Base-by-base conservation (phyloP, 2,888 invertebrate genomes). In the Arge pagana region DNA sequence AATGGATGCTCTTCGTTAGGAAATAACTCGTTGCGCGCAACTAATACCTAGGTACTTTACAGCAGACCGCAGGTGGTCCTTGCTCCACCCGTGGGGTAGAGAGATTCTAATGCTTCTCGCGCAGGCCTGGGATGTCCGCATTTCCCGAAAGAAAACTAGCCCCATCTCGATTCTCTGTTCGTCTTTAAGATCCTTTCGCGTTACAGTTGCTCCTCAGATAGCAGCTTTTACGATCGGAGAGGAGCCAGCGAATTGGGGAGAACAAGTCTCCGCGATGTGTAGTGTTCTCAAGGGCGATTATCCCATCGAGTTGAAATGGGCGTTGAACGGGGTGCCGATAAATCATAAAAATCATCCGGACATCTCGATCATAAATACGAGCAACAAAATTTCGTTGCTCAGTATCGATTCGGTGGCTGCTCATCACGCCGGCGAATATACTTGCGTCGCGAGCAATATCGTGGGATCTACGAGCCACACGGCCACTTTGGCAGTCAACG, bases 281-380 rank as follows among this genome's bases (percentile, higher is more conserved):
- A 85, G 86, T 50, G 82, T 88, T 43, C 83, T 84, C 65, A 89
- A 89, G 72, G 90, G 93, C 49, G 93, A 93, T 74, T 82, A 85
- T 59, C 93, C 92, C 1, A 80, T 93, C 48, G 84, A 85, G 63
- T 83, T 90, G 54, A 82, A 82, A 52, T 90, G 90, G 90, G 82
- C 80, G 40, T 79, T 82, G 53, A 71, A 73, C 54, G 65, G 68
- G 21, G 63, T 64, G 37, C 60, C 57, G 31, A 64, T 69, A 50
- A 66, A 62, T 23, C 60, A 52, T 53, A 57, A 57, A 53, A 63
- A 54, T 13, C 67, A 72, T 57, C 65, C 69, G 37, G 75, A 71
- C 41, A 54, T 76, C 35, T 63, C 56, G 10, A 63, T 76, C 24
- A 67, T 68, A 19, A 72, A 68, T 61, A 65, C 64, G 39, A 74